A percentile compares a stretch with the other conserved stretches of the same genome.
These are phyloP conservation scores for Acanthopagrus latus DNA, from an alignment of 2,797 vertebrate genomes.

Conservation along the genomic window DNA sequence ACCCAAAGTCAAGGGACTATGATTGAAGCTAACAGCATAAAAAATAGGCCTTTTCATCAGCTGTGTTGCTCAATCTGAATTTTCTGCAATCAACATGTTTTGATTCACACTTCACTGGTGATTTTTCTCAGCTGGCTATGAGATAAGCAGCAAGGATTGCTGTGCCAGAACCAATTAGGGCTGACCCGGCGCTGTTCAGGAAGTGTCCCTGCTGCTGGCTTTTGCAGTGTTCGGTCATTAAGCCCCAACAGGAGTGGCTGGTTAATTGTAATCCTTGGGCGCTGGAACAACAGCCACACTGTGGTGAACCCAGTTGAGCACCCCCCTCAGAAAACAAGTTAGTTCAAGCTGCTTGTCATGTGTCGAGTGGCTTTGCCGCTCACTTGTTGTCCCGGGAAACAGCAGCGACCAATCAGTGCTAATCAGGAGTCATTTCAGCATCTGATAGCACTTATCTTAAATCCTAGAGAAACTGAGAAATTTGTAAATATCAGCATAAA, in stretches of 20 bases:
- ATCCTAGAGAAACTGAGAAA: not conserved
- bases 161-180: slow-evolving; percentile 81
- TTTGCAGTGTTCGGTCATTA: slow-evolving; percentile 78
- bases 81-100: slow-evolving; percentile 70
- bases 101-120: slow-evolving; percentile 67
- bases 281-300: slow-evolving; percentile 84
- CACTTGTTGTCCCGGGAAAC: slow-evolving; percentile 47
- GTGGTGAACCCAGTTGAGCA: slow-evolving; percentile 55
- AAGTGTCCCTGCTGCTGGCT: slow-evolving; percentile 78
- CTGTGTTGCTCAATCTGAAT: slow-evolving; percentile 26
- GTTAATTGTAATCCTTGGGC: slow-evolving; percentile 80
- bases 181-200: slow-evolving; percentile 69
- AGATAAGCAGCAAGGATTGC: slow-evolving; percentile 71
- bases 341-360: slow-evolving; percentile 73
- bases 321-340: slow-evolving; percentile 56
- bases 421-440: slow-evolving; percentile 37
- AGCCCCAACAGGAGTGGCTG: slow-evolving; percentile 80
- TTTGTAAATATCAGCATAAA: slow-evolving; percentile 6
- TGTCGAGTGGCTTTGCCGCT: slow-evolving; percentile 56
- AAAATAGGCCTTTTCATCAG: slow-evolving; percentile 32
- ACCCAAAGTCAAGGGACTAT: not conserved
- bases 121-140: slow-evolving; percentile 74
- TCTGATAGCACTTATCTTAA: not conserved
- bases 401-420: slow-evolving; percentile 40
- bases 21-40: not conserved